Evolutionary conservation across 2,888 invertebrate genomes (phyloP).

Genomic region (Actias luna): DNA sequence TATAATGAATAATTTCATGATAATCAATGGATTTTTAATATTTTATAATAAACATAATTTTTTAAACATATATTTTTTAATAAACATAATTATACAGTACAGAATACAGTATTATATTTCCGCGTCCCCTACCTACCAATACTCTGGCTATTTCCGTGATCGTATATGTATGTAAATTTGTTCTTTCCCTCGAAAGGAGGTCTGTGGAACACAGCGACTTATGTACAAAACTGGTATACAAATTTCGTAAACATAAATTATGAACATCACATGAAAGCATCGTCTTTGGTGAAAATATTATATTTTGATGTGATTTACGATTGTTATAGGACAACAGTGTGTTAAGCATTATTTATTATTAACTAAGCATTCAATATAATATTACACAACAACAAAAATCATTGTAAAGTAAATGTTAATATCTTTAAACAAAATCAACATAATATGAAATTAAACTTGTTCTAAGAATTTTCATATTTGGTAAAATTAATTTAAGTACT

Average conservation of each 20-base stretch:
- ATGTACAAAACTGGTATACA: background rate
- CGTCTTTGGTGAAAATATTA: constrained; percentile 67
- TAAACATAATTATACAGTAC: too few relatives aligned
- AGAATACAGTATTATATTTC: too few relatives aligned
- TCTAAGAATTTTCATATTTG: constrained; percentile 68
- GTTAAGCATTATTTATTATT: constrained; percentile 26
- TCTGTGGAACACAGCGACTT: background rate
- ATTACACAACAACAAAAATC: constrained; percentile 61
- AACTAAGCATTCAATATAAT: constrained; percentile 63
- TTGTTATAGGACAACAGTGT: constrained; percentile 30
- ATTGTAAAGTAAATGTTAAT: constrained; percentile 46
- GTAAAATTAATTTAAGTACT: constrained; percentile 76
- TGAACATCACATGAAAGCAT: background rate
- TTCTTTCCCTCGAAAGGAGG: background rate
- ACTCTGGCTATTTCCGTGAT: too few relatives aligned
- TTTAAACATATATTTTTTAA: too few relatives aligned
- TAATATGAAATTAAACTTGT: constrained; percentile 63
- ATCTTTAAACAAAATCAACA: constrained; percentile 53
- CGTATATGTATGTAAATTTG: too few relatives aligned
- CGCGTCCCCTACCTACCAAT: too few relatives aligned
- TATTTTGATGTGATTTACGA: constrained; percentile 25
- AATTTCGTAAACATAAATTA: background rate
- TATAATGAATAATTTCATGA: too few relatives aligned
- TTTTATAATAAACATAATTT: too few relatives aligned
- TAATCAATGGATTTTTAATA: too few relatives aligned